phyloP scores from a whole-genome alignment of 2,888 invertebrate genomes.

The Cenopis cana region DNA sequence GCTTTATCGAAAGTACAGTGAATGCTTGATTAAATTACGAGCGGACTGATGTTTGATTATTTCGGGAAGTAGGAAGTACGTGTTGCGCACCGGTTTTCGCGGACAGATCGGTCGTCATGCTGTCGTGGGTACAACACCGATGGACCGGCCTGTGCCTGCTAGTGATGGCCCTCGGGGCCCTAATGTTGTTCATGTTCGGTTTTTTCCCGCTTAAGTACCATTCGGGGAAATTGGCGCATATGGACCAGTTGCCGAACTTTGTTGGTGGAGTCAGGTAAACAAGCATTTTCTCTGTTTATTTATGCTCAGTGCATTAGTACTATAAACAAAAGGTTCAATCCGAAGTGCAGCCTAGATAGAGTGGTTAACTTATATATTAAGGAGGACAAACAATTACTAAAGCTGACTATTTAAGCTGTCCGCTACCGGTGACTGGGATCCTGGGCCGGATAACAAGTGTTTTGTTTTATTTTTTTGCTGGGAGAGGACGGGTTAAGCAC shows the following conservation, averaged over 20 bases:
- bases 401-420: no score
- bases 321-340: background rate
- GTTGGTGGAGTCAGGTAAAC: slow-evolving; percentile 82
- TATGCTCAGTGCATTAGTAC: background rate
- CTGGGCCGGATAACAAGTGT: no score
- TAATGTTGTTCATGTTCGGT: slow-evolving; percentile 84
- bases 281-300: background rate
- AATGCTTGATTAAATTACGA: slow-evolving; percentile 35
- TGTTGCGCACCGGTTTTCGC: slow-evolving; percentile 22
- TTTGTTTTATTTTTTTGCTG: no score
- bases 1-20: slow-evolving; percentile 37
- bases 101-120: slow-evolving; percentile 58
- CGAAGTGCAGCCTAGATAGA: no score
- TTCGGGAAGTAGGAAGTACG: slow-evolving; percentile 37
- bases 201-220: slow-evolving; percentile 86
- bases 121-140: slow-evolving; percentile 72
- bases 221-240: slow-evolving; percentile 76
- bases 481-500: no score
- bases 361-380: background rate
- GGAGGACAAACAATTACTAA: background rate
- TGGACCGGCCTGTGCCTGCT: slow-evolving; percentile 77
- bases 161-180: slow-evolving; percentile 66
- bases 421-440: no score
- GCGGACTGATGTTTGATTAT: slow-evolving; percentile 29
- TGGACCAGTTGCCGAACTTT: slow-evolving; percentile 82